Evolutionary conservation across 2,888 invertebrate genomes (phyloP), one percentile per base, ranked within the genome.

Genomic region (Diabrotica balteata): DNA sequence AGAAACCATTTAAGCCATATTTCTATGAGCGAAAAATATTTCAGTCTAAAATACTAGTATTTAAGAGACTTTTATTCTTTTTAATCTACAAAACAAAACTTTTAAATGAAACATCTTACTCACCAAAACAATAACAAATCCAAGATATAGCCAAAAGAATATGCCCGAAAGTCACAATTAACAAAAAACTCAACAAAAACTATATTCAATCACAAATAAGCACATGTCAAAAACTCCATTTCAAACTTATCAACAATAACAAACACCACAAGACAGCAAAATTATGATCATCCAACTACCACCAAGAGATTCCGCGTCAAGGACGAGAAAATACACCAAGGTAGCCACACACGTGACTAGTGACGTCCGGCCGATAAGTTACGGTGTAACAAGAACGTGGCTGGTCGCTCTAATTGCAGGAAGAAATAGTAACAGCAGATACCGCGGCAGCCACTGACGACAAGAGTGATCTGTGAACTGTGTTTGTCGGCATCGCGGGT

Each of bases 381-480:
- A 8, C 45, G 11, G 44, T 11, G 43, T 57, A 57, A 9, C 45
- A 17, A 8, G 6, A 57, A 57, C 55, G 55, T 57, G 44, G 45
- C 17, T 57, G 55, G 55, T 45, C 45, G 45, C 17, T 57, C 7
- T 57, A 44, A 57, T 44, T 17, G 55, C 17, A 57, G 55, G 55
- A 57, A 57, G 55, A 9, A 8, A 57, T 45, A 8, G 10, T 57
- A 45, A 45, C 5, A 57, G 17, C 11, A 57, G 55, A 57, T 57
- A 11, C 45, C 44, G 9, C 55, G 45, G 17, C 55, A 45, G 45
- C 55, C 9, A 45, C 55, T 57, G 45, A 44, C 55, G 55, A 57
- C 55, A 57, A 45, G 55, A 57, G 45, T 57, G 55, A 57, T 57
- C 55, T 57, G 55, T 57, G 45, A 45, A 57, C 55, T 57, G 55